Evolutionary conservation across 1,140 invertebrate species (phyloP).

Genomic region (Diuraphis noxia): DNA sequence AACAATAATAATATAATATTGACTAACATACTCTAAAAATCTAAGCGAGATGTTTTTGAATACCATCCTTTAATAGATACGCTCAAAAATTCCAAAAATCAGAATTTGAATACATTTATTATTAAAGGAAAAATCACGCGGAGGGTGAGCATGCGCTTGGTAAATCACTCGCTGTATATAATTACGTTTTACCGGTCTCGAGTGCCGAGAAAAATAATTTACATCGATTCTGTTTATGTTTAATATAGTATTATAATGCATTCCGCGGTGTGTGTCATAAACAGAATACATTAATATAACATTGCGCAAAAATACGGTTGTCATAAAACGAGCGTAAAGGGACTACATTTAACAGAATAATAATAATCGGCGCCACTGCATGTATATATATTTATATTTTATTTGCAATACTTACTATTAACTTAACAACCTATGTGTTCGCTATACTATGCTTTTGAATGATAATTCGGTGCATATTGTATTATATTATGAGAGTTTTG

Average conservation of each 20-base stretch:
- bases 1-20: no score
- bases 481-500: background rate
- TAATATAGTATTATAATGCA: background rate
- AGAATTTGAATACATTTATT: no score
- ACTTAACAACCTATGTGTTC: background rate
- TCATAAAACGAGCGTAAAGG: background rate
- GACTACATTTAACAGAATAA: background rate
- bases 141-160: background rate
- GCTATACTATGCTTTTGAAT: background rate
- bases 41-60: no score
- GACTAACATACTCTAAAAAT: no score
- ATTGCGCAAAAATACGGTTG: background rate
- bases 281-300: background rate
- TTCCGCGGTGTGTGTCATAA: background rate
- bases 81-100: no score
- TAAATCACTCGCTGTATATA: background rate
- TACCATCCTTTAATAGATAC: no score
- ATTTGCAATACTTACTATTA: background rate
- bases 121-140: background rate
- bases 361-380: background rate
- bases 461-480: background rate
- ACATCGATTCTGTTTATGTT: background rate
- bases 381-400: background rate
- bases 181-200: background rate
- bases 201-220: background rate